Evolutionary conservation across 2,888 invertebrate genomes (phyloP).

Genomic region (Allolobophora icterica): DNA sequence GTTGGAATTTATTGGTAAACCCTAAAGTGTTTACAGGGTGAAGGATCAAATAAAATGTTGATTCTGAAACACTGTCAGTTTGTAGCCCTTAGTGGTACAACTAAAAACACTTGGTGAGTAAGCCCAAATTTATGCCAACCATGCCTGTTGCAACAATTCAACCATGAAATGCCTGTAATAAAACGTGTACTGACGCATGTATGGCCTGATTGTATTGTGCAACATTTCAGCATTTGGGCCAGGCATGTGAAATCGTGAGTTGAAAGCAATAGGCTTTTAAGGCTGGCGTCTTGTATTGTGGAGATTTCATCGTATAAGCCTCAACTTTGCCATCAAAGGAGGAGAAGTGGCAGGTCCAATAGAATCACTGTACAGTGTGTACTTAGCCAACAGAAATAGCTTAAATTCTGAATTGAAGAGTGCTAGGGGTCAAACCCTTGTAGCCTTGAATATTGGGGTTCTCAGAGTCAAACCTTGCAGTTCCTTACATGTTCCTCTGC

Average conservation of each 20-base stretch:
- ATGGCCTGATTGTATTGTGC: background rate
- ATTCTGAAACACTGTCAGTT: background rate
- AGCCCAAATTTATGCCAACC: background rate
- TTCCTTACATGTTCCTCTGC: background rate
- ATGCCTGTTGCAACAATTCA: background rate
- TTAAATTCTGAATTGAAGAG: background rate
- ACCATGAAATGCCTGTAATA: slow-evolving; percentile 2
- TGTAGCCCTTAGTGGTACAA: background rate
- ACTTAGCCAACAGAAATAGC: background rate
- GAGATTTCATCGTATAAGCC: background rate
- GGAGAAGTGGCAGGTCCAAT: background rate
- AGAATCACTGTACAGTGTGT: background rate
- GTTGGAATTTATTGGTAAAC: background rate
- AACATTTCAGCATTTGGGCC: background rate
- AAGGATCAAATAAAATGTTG: background rate
- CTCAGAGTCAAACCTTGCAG: background rate
- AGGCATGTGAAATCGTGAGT: background rate
- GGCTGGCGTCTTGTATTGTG: background rate
- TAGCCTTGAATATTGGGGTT: background rate
- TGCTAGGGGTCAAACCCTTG: background rate
- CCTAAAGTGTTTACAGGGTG: background rate
- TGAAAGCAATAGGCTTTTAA: slow-evolving; percentile 1
- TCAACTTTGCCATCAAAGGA: background rate
- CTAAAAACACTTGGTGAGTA: background rate
- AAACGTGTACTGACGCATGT: background rate